These are phyloP conservation scores for Drosophila nannoptera DNA, from an alignment of 1,140 invertebrate genomes.

Conservation along the genomic window DNA sequence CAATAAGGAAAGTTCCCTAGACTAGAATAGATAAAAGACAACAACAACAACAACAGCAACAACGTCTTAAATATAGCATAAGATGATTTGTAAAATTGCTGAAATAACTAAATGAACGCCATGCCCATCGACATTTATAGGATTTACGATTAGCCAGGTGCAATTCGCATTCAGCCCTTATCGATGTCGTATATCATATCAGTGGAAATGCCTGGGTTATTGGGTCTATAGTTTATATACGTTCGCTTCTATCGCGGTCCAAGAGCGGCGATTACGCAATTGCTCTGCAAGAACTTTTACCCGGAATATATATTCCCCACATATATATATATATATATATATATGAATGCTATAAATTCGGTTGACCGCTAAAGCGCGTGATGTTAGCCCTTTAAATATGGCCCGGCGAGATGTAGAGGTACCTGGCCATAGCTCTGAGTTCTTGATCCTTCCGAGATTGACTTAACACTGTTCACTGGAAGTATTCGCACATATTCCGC, in stretches of 20 bases:
- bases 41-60: too few relatives aligned
- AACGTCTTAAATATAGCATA: too few relatives aligned
- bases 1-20: slow-evolving; percentile 1
- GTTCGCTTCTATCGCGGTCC: slow-evolving; percentile 29
- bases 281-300: slow-evolving; percentile 1
- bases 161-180: slow-evolving; percentile 31
- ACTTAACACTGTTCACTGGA: slow-evolving; percentile 24
- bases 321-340: slow-evolving; percentile 10
- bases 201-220: slow-evolving; percentile 22
- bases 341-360: background rate
- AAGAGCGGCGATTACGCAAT: slow-evolving; percentile 64
- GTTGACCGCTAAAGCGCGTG: slow-evolving; percentile 14
- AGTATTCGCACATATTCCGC: slow-evolving; percentile 59
- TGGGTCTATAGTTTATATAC: slow-evolving; percentile 38
- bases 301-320: slow-evolving; percentile 8
- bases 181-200: slow-evolving; percentile 45
- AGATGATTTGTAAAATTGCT: too few relatives aligned
- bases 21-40: background rate
- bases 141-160: slow-evolving; percentile 5
- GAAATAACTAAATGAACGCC: too few relatives aligned
- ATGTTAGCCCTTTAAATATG: slow-evolving; percentile 40
- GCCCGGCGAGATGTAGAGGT: too few relatives aligned
- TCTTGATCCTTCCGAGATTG: slow-evolving; percentile 25
- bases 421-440: slow-evolving; percentile 10
- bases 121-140: slow-evolving; percentile 14